Evolutionary conservation across 2,113 vertebrate genomes (phyloP), one percentile per base, ranked within the genome.

Genomic region (Mus spicilegus): DNA sequence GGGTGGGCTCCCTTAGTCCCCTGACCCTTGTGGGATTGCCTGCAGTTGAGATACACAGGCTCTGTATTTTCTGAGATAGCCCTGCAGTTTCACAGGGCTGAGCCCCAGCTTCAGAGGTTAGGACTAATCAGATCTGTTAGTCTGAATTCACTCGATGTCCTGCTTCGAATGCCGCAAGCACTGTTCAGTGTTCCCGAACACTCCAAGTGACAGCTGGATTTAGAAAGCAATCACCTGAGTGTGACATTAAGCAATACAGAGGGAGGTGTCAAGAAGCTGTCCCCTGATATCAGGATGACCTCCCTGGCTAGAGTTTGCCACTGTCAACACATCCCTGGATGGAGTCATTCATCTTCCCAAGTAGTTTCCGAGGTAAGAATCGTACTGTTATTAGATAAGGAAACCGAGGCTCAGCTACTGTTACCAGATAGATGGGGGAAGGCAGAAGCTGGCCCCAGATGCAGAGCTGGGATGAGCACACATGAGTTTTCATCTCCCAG

Each of bases 181-280:
- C 13, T 20, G 77, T 95, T 93, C 84, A 81, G 70, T 91, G 77
- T 97, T 73, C 8, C 95, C 76, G 33, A 87, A 63, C 78, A 82
- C 19, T 36, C 39, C 65, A 56, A 91, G 51, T 30, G 36, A 95
- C 19, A 56, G 65, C 1, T 70, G 80, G 92, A 82, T 80, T 58
- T 91, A 91, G 93, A 77, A 93, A 96, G 95, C 54, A 80, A 84
- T 82, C 69, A 51, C 42, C 80, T 75, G 86, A 28, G 5, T 80
- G 65, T 63, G 77, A 82, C 51, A 42, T 61, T 70, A 86, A 56
- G 13, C 13, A 58, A 51, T 46, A 78, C 54, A 73, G 95, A 96
- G 95, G 46, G 19, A 93, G 75, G 26, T 70, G 17, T 51, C 20
- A 49, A 13, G 73, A 63, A 56, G 70, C 13, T 70, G n/a, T 61